Percentiles rank a stretch among this genome's conserved stretches.
These are phyloP conservation scores for Glareola pratincola DNA, from an alignment of 2,113 vertebrate species.

Conservation along the genomic window DNA sequence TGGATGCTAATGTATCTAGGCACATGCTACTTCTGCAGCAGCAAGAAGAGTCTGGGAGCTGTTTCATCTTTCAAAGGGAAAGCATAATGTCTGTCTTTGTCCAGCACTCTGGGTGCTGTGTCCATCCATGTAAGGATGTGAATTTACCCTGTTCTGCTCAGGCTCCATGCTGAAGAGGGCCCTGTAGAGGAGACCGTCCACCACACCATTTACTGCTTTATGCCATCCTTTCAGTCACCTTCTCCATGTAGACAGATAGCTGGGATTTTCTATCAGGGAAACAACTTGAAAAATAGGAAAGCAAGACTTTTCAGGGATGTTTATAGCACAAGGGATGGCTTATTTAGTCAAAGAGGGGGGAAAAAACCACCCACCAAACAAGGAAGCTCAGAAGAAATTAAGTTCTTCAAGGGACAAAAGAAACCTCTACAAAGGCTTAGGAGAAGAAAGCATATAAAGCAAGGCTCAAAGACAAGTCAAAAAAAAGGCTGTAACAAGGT, in stretches of 20 bases:
- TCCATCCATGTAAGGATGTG: not conserved
- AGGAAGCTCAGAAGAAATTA: not conserved
- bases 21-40: not conserved
- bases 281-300: not conserved
- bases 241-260: rapidly evolving
- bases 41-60: not conserved
- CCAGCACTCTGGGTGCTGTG: rapidly evolving
- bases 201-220: not conserved
- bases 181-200: not conserved
- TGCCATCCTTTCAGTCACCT: not conserved
- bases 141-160: not conserved
- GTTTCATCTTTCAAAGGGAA: not conserved
- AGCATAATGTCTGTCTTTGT: not conserved
- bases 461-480: not conserved
- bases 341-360: not conserved
- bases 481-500: not conserved
- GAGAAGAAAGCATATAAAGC: not conserved
- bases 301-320: not conserved
- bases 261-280: not conserved
- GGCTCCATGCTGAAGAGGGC: not conserved
- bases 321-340: not conserved
- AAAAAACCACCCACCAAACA: not conserved
- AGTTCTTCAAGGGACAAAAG: not conserved
- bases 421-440: not conserved
- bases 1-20: not conserved